phyloP scores from a whole-genome alignment of 1,140 invertebrate genomes.

The Chlorops oryzae region DNA sequence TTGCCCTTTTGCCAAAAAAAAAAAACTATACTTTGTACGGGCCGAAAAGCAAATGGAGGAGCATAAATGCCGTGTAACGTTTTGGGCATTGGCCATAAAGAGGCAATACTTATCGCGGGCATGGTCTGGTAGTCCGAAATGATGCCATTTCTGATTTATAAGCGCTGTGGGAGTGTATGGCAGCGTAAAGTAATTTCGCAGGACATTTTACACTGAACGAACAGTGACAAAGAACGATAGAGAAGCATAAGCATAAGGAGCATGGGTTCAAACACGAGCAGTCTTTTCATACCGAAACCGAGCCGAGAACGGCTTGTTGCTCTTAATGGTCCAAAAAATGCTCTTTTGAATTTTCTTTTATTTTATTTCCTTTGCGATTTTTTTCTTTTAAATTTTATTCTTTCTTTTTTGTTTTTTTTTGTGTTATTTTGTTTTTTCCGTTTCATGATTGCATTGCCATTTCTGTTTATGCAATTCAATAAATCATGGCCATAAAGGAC shows the following conservation, averaged over 20 bases:
- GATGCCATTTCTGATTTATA: constrained; percentile 10
- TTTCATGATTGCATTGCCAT: constrained; percentile 43
- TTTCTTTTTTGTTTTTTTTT: too few species aligned
- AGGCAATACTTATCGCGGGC: too few species aligned
- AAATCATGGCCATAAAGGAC: constrained; percentile 33
- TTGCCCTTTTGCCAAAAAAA: background rate
- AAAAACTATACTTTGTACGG: too few species aligned
- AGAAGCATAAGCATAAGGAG: background rate
- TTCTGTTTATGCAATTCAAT: constrained; percentile 47
- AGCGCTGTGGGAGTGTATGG: constrained; percentile 6
- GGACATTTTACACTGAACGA: constrained; percentile 9
- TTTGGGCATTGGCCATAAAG: too few species aligned
- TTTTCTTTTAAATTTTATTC: too few species aligned
- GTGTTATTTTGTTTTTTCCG: constrained; percentile 9
- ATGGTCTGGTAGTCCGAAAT: too few species aligned
- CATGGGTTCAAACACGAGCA: background rate
- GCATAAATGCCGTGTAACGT: too few species aligned
- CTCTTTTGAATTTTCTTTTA: too few species aligned
- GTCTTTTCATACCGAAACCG: background rate
- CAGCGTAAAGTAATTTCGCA: constrained; percentile 13
- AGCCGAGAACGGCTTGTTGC: background rate
- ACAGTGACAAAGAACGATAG: background rate
- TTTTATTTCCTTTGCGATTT: too few species aligned
- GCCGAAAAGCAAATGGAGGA: too few species aligned
- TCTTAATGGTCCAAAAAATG: too few species aligned